Evolutionary conservation across 2,888 invertebrate species (phyloP).

Genomic region (Agelastica alni): DNA sequence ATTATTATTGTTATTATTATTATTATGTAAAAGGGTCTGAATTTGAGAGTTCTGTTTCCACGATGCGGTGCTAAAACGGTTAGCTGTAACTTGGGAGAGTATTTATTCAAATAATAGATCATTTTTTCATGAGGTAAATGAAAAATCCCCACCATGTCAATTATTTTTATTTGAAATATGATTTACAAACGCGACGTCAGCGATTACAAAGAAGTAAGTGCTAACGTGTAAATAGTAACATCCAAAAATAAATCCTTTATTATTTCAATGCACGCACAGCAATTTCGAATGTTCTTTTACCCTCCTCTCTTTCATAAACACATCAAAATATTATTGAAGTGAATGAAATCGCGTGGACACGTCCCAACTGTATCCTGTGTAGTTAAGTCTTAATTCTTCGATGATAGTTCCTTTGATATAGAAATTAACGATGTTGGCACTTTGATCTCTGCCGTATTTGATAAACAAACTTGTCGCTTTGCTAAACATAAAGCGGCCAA

Average conservation of each 20-base stretch:
- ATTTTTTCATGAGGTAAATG: too few species aligned
- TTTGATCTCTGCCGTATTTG: conserved; percentile 53
- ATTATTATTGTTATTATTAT: too few species aligned
- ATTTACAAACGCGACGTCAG: too few species aligned
- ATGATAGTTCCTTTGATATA: conserved; percentile 57
- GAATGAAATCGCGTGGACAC: conserved; percentile 51
- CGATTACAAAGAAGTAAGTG: conserved; percentile 16
- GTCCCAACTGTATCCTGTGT: conserved; percentile 57
- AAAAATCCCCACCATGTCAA: too few species aligned
- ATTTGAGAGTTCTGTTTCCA: too few species aligned
- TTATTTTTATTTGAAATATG: too few species aligned
- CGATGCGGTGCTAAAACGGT: too few species aligned
- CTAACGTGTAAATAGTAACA: conserved; percentile 27
- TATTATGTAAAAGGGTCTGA: too few species aligned
- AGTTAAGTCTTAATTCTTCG: conserved; percentile 56
- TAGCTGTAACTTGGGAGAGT: too few species aligned
- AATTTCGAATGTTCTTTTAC: background rate
- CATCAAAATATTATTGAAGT: conserved; percentile 55
- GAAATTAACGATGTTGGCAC: conserved; percentile 54
- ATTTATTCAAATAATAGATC: too few species aligned
- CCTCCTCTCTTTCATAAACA: conserved; percentile 42
- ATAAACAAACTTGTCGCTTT: conserved; percentile 52
- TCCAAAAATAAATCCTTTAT: conserved; percentile 3
- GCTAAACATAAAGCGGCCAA: conserved; percentile 47
- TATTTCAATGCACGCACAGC: background rate